Percentiles rank a stretch among this genome's conserved stretches.
phyloP scores from a whole-genome alignment of 2,113 vertebrate species.

The Eupsittula cactorum region DNA sequence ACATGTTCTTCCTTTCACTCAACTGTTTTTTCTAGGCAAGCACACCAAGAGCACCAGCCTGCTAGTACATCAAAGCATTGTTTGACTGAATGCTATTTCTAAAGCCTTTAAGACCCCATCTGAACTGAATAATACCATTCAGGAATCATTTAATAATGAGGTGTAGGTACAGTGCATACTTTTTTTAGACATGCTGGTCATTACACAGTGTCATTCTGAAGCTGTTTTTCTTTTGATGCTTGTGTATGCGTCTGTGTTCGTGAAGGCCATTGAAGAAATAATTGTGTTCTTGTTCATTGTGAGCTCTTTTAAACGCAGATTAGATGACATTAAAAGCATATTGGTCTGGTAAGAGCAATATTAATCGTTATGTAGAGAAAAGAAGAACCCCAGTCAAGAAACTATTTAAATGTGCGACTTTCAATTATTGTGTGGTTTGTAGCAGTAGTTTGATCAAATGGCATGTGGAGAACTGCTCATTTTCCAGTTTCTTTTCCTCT shows the following conservation, averaged over 20 bases:
- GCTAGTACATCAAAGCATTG: not conserved
- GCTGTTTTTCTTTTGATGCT: not conserved
- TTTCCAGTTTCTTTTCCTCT: not conserved
- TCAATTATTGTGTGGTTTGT: rapidly evolving
- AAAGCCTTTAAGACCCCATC: not conserved
- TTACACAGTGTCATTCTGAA: not conserved
- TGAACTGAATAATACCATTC: not conserved
- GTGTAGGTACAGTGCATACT: not conserved
- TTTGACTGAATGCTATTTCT: slow-evolving; percentile 11
- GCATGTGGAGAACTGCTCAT: not conserved
- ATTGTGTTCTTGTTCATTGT: not conserved
- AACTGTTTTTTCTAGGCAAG: not conserved
- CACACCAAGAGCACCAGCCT: not conserved
- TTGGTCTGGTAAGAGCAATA: not conserved
- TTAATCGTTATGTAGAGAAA: not conserved
- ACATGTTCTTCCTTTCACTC: not conserved
- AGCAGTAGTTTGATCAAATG: not conserved
- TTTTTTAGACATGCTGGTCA: not conserved
- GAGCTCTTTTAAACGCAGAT: not conserved
- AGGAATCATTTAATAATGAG: not conserved
- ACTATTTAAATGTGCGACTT: not conserved
- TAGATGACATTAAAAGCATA: not conserved
- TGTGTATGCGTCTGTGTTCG: rapidly evolving
- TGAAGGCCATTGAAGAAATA: not conserved
- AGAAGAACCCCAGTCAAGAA: not conserved